These are phyloP conservation scores for Panthera tigris DNA, from an alignment of 2,113 vertebrate genomes.

Conservation along the genomic window DNA sequence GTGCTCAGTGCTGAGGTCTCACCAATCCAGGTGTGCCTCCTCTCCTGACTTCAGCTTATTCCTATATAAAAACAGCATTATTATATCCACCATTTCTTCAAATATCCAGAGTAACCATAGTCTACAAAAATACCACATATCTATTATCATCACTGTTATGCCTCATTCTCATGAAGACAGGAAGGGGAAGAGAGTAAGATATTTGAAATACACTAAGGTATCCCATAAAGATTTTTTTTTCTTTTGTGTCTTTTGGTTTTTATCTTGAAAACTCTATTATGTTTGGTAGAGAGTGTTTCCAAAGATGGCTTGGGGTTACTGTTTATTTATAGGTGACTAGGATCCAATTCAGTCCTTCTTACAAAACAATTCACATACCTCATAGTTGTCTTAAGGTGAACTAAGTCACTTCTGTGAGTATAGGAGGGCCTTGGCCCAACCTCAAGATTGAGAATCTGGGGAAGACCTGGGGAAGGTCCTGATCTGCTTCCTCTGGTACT, in stretches of 20 bases:
- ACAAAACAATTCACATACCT: neutral
- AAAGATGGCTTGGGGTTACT: neutral
- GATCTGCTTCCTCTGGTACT: no score
- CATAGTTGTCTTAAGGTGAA: neutral
- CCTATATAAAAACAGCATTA: neutral
- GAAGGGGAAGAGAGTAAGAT: neutral
- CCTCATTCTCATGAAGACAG: neutral
- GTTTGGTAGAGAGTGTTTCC: neutral
- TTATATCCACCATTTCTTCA: neutral
- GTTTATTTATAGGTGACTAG: neutral
- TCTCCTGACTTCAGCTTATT: neutral
- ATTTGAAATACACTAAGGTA: neutral
- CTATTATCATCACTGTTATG: neutral
- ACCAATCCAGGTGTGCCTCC: neutral
- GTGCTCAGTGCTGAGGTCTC: neutral
- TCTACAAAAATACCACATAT: neutral
- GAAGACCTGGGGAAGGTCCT: neutral
- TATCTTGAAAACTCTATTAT: neutral
- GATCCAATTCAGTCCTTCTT: neutral
- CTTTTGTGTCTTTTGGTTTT: neutral
- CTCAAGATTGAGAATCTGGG: neutral
- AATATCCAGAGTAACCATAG: no score
- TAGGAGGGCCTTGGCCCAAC: neutral
- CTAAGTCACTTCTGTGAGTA: neutral
- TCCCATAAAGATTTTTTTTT: no score